Evolutionary conservation across 2,888 invertebrate species (phyloP).

Genomic region (Neoaliturus tenellus): DNA sequence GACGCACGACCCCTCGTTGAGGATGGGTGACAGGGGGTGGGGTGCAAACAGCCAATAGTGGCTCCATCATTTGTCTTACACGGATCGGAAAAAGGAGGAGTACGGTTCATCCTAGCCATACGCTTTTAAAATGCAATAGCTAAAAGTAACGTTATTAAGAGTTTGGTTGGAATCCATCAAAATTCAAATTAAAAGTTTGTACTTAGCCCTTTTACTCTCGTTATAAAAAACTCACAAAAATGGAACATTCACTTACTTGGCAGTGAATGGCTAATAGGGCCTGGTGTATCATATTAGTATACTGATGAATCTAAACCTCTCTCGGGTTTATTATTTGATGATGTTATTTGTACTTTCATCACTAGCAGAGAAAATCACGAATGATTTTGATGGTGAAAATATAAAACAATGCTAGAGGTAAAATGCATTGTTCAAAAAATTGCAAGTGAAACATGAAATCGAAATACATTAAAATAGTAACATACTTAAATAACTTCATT

Average conservation of each 20-base stretch:
- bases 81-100: neutral
- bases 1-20: neutral
- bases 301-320: neutral
- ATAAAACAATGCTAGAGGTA: neutral
- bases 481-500: neutral
- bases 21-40: too few species aligned
- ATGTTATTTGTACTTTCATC: neutral
- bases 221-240: neutral
- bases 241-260: neutral
- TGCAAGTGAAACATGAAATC: neutral
- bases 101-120: neutral
- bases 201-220: neutral
- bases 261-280: conserved; percentile 8
- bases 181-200: neutral
- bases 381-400: neutral
- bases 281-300: neutral
- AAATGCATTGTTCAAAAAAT: neutral
- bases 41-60: neutral
- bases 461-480: neutral
- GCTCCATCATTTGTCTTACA: neutral
- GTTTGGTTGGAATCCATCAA: neutral
- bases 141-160: neutral
- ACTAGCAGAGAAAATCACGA: too few species aligned
- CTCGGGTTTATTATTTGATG: neutral
- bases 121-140: neutral